Evolutionary conservation across 2,797 vertebrate genomes (phyloP).

Genomic region (Chaetodon trifasciatus): DNA sequence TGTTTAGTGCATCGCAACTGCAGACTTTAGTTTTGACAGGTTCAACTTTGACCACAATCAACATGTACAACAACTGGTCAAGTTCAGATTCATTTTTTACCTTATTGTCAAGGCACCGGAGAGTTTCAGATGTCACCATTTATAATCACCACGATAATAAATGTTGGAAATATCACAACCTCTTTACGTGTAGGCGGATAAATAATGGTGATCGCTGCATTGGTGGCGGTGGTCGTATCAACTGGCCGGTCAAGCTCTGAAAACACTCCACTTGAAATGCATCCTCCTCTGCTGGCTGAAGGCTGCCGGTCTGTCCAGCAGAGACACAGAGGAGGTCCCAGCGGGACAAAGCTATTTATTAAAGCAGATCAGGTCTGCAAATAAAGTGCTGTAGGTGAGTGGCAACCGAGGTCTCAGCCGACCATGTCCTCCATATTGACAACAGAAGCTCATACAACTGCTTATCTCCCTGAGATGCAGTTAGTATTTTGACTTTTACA

Average conservation of each 20-base stretch:
- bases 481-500: not conserved
- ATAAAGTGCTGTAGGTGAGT: not conserved
- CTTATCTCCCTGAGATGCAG: not conserved
- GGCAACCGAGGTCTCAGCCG: constrained; percentile 9
- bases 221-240: not conserved
- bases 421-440: not conserved
- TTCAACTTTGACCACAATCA: not conserved
- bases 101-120: not conserved
- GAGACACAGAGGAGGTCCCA: constrained; percentile 15
- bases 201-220: not conserved
- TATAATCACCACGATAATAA: not conserved
- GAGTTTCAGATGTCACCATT: not conserved
- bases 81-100: not conserved
- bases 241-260: constrained; percentile 23
- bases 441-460: not conserved
- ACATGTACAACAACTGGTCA: not conserved
- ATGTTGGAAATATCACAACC: not conserved
- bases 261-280: constrained; percentile 12
- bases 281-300: constrained; percentile 13
- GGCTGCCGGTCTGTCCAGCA: constrained; percentile 22
- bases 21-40: too few species aligned
- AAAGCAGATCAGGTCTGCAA: constrained; percentile 23
- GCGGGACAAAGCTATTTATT: constrained; percentile 12
- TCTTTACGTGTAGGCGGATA: not conserved
- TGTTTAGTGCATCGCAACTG: too few species aligned